phyloP scores from a whole-genome alignment of 2,797 vertebrate species.

The Gallirallus australis region DNA sequence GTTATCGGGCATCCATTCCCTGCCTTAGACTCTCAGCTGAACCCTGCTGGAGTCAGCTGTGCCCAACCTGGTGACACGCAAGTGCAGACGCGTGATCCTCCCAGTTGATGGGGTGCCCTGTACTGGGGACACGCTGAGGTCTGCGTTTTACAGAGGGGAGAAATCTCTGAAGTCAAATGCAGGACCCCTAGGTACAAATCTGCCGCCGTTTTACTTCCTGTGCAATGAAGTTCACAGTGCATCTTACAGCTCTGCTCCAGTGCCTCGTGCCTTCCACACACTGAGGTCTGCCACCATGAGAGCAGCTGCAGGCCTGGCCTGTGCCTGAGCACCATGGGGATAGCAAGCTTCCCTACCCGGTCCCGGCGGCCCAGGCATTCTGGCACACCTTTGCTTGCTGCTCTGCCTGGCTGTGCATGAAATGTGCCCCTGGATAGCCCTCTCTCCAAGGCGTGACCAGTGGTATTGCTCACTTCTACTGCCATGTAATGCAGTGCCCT shows the following conservation, averaged over 20 bases:
- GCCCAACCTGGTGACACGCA: neutral
- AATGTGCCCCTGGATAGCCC: neutral
- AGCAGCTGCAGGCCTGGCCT: fast-evolving
- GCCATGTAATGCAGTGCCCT: neutral
- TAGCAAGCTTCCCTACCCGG: neutral
- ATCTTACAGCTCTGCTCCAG: neutral
- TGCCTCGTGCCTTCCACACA: fast-evolving
- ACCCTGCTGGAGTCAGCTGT: neutral
- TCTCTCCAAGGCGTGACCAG: neutral
- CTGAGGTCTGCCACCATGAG: too few relatives aligned
- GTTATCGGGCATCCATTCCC: neutral
- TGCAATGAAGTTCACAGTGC: neutral
- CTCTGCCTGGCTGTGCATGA: neutral
- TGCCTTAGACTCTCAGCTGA: neutral
- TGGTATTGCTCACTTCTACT: fast-evolving
- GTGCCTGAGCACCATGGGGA: neutral
- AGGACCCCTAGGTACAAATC: neutral
- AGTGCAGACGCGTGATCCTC: fast-evolving
- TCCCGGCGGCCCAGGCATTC: neutral
- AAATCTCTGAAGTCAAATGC: neutral
- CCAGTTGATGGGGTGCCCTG: neutral
- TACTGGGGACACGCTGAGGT: neutral
- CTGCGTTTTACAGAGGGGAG: neutral
- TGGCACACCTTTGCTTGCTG: fast-evolving
- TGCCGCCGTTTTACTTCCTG: fast-evolving